Percentiles rank a stretch among this genome's conserved stretches.
phyloP scores from a whole-genome alignment of 2,888 invertebrate genomes.

The Orthonevra nobilis region DNA sequence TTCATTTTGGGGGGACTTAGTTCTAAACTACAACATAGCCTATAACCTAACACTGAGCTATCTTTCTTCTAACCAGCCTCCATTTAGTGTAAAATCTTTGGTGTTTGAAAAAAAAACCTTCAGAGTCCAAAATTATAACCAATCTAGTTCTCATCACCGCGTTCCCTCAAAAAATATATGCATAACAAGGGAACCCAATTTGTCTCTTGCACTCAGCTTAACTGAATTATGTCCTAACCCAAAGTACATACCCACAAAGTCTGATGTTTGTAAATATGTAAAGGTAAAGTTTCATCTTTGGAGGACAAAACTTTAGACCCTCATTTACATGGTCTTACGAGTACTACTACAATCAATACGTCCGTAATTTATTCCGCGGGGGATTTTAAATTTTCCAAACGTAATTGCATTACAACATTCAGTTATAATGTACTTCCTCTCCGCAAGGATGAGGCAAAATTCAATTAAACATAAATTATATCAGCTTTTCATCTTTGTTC shows the following conservation, averaged over 20 bases:
- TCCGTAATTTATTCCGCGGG: constrained; percentile 6
- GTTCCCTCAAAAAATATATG: too few relatives aligned
- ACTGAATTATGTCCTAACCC: constrained; percentile 22
- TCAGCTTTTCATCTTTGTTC: constrained; percentile 12
- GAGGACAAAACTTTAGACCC: background rate
- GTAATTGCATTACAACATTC: constrained; percentile 24
- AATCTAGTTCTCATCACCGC: too few relatives aligned
- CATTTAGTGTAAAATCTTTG: too few relatives aligned
- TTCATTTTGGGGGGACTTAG: too few relatives aligned
- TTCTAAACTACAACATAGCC: too few relatives aligned
- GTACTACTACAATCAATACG: too few relatives aligned
- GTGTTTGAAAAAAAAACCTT: too few relatives aligned
- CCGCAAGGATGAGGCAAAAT: background rate
- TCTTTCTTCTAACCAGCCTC: too few relatives aligned
- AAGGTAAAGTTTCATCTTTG: background rate
- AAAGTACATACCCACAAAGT: too few relatives aligned
- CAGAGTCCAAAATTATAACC: too few relatives aligned
- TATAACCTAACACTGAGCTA: too few relatives aligned
- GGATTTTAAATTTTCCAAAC: constrained; percentile 17
- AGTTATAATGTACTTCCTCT: constrained; percentile 3
- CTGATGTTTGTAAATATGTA: background rate
- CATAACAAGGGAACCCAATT: constrained; percentile 19
- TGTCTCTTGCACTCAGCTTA: constrained; percentile 20
- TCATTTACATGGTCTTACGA: constrained; percentile 1
- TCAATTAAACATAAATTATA: constrained; percentile 24